A percentile compares a stretch with the other conserved stretches of the same genome.
phyloP scores from a whole-genome alignment of 2,113 vertebrate species.

The Epinephelus moara region DNA sequence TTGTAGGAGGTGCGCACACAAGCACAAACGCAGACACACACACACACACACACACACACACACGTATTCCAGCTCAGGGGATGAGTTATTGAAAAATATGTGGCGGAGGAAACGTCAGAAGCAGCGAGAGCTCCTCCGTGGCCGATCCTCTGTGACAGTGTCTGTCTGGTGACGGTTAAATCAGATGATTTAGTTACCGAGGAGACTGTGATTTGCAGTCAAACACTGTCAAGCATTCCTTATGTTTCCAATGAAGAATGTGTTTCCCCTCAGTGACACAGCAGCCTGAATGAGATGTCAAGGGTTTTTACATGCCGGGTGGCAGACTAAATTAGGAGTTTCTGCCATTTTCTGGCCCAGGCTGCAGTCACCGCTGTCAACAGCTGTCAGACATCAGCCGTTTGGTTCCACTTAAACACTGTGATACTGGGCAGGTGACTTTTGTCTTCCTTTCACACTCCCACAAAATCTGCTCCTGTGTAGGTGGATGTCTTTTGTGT shows the following conservation, averaged over 20 bases:
- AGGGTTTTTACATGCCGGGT: conserved; percentile 24
- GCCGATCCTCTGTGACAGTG: conserved; percentile 30
- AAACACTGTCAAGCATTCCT: conserved; percentile 53
- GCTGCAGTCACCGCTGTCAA: conserved; percentile 28
- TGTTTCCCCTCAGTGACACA: conserved; percentile 34
- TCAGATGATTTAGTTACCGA: conserved; percentile 46
- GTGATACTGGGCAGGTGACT: conserved; percentile 1
- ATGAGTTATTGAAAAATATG: conserved; percentile 32
- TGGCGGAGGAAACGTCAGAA: conserved; percentile 2
- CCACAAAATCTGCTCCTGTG: not conserved
- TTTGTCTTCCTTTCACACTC: conserved; percentile 19
- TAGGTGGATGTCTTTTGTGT: not conserved
- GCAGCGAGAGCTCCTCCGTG: conserved; percentile 9
- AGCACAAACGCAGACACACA: conserved; percentile 11
- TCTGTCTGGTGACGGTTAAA: conserved; percentile 42
- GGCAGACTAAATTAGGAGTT: conserved; percentile 46
- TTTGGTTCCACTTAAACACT: conserved; percentile 15
- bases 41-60: not conserved
- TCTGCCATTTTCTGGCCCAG: conserved; percentile 28
- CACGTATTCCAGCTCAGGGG: conserved; percentile 2
- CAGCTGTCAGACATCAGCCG: conserved; percentile 20
- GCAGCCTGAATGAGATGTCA: conserved; percentile 59
- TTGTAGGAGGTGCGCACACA: not conserved
- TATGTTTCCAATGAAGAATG: conserved; percentile 36
- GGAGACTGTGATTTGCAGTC: conserved; percentile 44